These are phyloP conservation scores for Tichodroma muraria DNA, from an alignment of 2,113 vertebrate genomes.

Conservation along the genomic window DNA sequence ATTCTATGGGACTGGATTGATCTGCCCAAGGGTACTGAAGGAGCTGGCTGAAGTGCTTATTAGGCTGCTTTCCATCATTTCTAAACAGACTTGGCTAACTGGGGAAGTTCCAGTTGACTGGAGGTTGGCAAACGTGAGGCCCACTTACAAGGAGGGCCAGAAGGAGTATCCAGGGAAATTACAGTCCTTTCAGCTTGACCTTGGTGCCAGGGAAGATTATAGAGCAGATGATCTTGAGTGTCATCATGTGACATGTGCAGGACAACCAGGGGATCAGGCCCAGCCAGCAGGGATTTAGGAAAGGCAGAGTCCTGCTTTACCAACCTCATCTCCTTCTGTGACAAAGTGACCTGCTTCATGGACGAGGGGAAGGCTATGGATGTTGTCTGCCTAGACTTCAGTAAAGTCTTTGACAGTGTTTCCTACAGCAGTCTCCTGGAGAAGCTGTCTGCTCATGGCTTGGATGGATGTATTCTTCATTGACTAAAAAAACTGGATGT, in stretches of 20 bases:
- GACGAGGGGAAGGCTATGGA: background rate
- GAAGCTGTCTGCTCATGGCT: background rate
- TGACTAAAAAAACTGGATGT: background rate
- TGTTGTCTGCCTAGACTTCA: background rate
- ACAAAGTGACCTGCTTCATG: background rate
- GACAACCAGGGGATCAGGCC: background rate
- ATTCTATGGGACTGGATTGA: background rate
- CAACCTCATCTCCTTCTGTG: background rate
- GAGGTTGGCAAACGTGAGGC: background rate
- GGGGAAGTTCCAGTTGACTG: background rate
- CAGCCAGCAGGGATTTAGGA: background rate
- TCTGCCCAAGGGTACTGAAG: background rate
- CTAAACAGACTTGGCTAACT: background rate
- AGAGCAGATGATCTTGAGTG: background rate
- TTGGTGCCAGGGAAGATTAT: background rate
- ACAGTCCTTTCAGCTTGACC: background rate
- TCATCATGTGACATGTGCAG: background rate
- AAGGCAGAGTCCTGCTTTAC: background rate
- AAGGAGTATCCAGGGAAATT: background rate
- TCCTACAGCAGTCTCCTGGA: background rate
- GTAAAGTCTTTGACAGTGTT: background rate
- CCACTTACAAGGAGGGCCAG: background rate
- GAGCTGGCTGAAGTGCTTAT: background rate
- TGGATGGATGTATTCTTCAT: background rate
- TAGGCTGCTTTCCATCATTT: background rate